Conservation (phyloP, 2,113 vertebrate species). For the Desmodus rotundus region DNA sequence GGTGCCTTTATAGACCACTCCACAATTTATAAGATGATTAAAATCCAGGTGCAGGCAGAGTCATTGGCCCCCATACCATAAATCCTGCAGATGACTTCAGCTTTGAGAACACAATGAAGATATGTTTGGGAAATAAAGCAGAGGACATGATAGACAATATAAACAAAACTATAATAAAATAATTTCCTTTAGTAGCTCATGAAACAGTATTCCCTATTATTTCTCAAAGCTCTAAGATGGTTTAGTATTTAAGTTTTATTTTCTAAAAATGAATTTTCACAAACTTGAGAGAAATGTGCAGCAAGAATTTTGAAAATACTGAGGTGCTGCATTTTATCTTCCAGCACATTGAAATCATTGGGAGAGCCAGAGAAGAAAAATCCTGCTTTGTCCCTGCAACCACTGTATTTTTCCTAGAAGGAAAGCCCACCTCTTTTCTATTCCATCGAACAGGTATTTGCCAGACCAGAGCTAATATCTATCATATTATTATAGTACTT, state of each 20-base stretch:
- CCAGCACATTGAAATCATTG: not conserved
- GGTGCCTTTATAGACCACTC: not conserved
- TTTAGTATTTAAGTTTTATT: slow-evolving; percentile 16
- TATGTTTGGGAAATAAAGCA: not conserved
- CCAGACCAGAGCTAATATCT: not conserved
- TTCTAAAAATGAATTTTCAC: slow-evolving; percentile 1
- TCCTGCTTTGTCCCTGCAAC: not conserved
- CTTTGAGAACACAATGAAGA: slow-evolving; percentile 24
- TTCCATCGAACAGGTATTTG: not conserved
- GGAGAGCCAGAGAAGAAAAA: not conserved
- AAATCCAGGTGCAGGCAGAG: not conserved
- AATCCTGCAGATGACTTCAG: not conserved
- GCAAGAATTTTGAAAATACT: not conserved
- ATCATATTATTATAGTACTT: too few species aligned
- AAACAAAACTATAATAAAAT: slow-evolving; percentile 17
- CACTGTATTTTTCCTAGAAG: not conserved
- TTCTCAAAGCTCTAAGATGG: not conserved
- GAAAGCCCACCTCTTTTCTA: not conserved
- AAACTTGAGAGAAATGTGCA: slow-evolving; percentile 8
- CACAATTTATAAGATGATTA: not conserved
- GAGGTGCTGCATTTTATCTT: not conserved
- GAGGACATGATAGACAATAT: slow-evolving; percentile 4
- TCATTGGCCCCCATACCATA: not conserved
- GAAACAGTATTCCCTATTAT: not conserved
- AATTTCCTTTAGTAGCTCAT: not conserved